These are phyloP conservation scores for Fabriciana adippe DNA, from an alignment of 2,888 invertebrate genomes.

Conservation along the genomic window DNA sequence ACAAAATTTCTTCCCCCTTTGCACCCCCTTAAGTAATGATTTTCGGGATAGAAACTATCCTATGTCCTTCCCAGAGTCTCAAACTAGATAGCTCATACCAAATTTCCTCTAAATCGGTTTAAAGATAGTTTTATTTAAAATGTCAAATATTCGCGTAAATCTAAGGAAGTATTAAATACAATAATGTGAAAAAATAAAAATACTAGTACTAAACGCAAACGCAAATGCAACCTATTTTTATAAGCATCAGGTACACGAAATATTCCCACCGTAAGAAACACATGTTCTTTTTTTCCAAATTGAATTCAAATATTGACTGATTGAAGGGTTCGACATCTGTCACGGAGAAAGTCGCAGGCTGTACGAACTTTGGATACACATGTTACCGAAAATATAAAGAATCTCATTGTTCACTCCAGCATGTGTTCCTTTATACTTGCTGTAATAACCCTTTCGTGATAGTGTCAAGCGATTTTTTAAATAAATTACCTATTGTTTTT, in stretches of 20 bases:
- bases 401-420: conserved; percentile 52
- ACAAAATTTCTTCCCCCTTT: too few species aligned
- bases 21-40: too few species aligned
- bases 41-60: too few species aligned
- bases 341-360: conserved; percentile 62
- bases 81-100: too few species aligned
- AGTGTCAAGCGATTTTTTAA: conserved; percentile 11
- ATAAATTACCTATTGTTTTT: background rate
- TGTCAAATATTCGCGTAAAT: too few species aligned
- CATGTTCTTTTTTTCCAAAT: conserved; percentile 53
- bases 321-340: conserved; percentile 80
- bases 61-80: too few species aligned
- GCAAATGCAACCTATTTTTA: conserved; percentile 2
- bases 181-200: too few species aligned
- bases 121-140: too few species aligned
- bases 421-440: conserved; percentile 42
- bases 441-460: conserved; percentile 19
- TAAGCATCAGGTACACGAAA: conserved; percentile 32
- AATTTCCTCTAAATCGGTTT: too few species aligned
- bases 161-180: too few species aligned
- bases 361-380: conserved; percentile 15
- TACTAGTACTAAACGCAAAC: background rate
- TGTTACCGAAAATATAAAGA: conserved; percentile 35
- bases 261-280: conserved; percentile 52
- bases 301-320: conserved; percentile 79